A percentile compares a stretch with the other conserved stretches of the same genome.
These are phyloP conservation scores for Cossypha heuglini DNA, from an alignment of 2,797 vertebrate genomes.

Conservation along the genomic window DNA sequence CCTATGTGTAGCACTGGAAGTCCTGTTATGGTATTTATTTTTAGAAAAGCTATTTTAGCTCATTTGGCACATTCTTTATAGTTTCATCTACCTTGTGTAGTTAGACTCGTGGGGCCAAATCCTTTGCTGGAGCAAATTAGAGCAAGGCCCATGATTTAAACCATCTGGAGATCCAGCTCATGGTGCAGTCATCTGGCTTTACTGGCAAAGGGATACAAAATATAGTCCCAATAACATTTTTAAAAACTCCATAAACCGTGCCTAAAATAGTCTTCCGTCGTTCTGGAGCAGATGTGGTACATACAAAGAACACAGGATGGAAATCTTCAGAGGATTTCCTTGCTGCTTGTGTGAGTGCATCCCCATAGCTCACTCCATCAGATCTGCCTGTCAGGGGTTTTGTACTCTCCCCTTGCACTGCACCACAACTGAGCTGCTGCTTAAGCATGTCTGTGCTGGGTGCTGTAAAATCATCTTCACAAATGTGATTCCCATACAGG, in stretches of 20 bases:
- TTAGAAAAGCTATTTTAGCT: slow-evolving; percentile 58
- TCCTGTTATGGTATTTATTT: slow-evolving; percentile 54
- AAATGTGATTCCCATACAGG: neutral
- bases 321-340: slow-evolving; percentile 8
- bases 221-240: slow-evolving; percentile 56
- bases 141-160: slow-evolving; percentile 56
- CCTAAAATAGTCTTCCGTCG: slow-evolving; percentile 1
- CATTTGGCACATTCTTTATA: slow-evolving; percentile 48
- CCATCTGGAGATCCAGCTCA: slow-evolving; percentile 54
- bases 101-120: slow-evolving; percentile 43
- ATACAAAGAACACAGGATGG: neutral
- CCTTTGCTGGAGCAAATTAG: slow-evolving; percentile 55
- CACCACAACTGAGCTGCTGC: neutral
- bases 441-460: neutral
- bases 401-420: neutral
- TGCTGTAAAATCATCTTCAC: neutral
- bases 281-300: slow-evolving; percentile 38
- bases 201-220: slow-evolving; percentile 56
- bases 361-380: neutral
- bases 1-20: slow-evolving; percentile 14
- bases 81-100: slow-evolving; percentile 41
- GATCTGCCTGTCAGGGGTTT: neutral
- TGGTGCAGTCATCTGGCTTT: slow-evolving; percentile 64
- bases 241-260: slow-evolving; percentile 60
- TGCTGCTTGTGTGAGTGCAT: neutral